Percentiles rank a stretch among this genome's conserved stretches.
These are phyloP conservation scores for Semotilus atromaculatus DNA, from an alignment of 2,797 vertebrate species.

Conservation along the genomic window DNA sequence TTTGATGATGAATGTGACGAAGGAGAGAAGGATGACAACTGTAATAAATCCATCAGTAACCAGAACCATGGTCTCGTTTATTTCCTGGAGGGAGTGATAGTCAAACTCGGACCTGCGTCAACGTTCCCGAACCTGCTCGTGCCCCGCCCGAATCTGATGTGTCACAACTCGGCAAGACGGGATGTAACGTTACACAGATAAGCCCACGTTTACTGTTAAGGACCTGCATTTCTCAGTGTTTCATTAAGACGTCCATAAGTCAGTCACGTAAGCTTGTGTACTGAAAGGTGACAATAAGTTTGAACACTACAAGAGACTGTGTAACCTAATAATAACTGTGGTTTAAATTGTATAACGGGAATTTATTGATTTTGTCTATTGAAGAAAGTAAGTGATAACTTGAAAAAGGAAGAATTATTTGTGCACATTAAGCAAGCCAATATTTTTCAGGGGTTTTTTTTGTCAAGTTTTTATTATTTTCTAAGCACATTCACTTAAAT, in stretches of 20 bases:
- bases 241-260: too few species aligned
- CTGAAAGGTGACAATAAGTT: background rate
- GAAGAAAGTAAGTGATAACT: background rate
- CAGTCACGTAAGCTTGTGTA: too few species aligned
- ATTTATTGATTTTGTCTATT: background rate
- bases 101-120: background rate
- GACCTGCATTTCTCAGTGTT: background rate
- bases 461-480: background rate
- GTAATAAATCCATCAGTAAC: background rate
- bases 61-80: background rate
- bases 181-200: too few species aligned
- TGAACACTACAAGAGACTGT: slow-evolving; percentile 41
- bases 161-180: background rate
- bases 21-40: background rate
- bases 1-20: too few species aligned
- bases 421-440: slow-evolving; percentile 16
- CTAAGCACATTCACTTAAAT: slow-evolving; percentile 10
- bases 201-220: background rate
- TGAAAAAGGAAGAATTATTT: background rate
- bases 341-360: too few species aligned
- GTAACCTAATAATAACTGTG: background rate
- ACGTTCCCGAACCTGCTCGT: background rate
- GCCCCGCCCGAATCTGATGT: too few species aligned
- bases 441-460: background rate
- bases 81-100: background rate